phyloP scores from a whole-genome alignment of 2,888 invertebrate species.

The Rhaphigaster nebulosa region DNA sequence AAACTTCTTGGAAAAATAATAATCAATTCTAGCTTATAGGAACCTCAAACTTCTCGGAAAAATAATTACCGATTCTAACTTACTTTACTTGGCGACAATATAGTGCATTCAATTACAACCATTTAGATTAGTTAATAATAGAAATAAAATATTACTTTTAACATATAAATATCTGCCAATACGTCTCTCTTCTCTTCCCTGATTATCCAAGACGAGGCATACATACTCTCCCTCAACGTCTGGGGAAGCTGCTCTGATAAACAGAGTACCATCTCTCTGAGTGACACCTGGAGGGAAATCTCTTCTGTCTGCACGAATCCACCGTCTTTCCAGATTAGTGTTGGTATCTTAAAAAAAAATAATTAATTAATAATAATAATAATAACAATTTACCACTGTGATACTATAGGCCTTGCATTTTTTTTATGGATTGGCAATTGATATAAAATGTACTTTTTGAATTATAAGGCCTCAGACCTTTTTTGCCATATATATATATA shows the following conservation, averaged over 20 bases:
- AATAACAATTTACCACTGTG: no score
- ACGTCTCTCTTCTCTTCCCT: conserved; percentile 9
- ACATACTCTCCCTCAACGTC: conserved; percentile 62
- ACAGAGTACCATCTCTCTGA: conserved; percentile 65
- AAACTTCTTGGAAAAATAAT: no score
- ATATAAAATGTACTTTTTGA: no score
- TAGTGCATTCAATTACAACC: no score
- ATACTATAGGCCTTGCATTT: no score
- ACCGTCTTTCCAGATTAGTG: conserved; percentile 16
- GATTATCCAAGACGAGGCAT: conserved; percentile 41
- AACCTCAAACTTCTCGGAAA: no score
- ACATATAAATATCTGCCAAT: conserved; percentile 26
- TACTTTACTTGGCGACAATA: no score
- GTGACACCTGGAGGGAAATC: conserved; percentile 58
- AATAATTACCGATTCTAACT: no score
- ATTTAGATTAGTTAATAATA: neutral
- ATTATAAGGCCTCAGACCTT: no score
- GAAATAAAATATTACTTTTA: conserved; percentile 68
- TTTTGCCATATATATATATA: no score
- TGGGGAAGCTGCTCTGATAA: conserved; percentile 56
- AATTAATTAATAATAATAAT: neutral
- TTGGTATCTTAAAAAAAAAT: conserved; percentile 29
- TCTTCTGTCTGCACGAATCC: conserved; percentile 48
- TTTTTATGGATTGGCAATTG: no score
- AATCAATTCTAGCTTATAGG: no score